Evolutionary conservation across 2,113 vertebrate genomes (phyloP), one percentile per base, ranked within the genome.

Genomic region (Clupea harengus): DNA sequence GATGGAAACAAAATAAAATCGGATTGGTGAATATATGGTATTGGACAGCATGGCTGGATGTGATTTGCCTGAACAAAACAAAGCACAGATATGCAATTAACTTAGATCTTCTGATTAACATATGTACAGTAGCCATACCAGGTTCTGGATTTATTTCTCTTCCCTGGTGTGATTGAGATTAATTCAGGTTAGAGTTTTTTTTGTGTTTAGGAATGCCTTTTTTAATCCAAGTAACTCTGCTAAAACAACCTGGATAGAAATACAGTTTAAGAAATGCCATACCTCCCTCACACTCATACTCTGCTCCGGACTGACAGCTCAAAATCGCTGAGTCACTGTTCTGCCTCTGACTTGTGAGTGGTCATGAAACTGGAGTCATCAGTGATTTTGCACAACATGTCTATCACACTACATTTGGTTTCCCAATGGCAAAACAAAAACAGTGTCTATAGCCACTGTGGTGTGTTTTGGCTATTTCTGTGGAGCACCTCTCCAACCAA

Each of bases 381-480:
- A 60, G 3, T 20, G 54, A 60, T 60, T 60, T 60, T 60, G 20
- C 22, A 6, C 47, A 49, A 11, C 6, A 49, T 49, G 54, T 60
- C 54, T 20, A 60, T 60, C 54, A 60, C 18, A 60, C 20, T 22
- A 39, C 72, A 39, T 78, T 17, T 78, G 28, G 11, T 78, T 39
- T 78, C 28, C 10, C 28, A 78, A 11, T 78, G 72, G 11, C 11
- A 72, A 15, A 78, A 78, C 32, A 39, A 44, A 78, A 78, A 78
- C 28, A 72, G 64, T 60, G 54, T 32, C 11, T 72, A 25, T 25
- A 25, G 64, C 28, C 28, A 3, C 28, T 32, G 72, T 5, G 72
- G 72, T 32, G 28, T 78, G 32, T 78, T 78, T 78, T 78, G 72
- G 72, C 72, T 32, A 39, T 78, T 78, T 78, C 5, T 78, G 72